phyloP scores from a whole-genome alignment of 2,113 vertebrate species.

The Nipponia nippon region DNA sequence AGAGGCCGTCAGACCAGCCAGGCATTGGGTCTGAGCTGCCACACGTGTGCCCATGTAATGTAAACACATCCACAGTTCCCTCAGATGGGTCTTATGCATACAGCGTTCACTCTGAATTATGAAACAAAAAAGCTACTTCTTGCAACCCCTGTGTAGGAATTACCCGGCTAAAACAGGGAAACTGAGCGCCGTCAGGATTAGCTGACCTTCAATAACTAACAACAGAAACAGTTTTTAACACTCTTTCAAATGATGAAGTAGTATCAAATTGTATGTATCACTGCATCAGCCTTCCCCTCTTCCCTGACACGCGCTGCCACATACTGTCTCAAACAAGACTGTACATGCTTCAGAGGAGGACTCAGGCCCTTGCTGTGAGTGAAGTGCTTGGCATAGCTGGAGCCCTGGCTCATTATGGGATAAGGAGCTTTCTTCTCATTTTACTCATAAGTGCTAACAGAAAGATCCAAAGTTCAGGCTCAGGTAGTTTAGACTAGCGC shows the following conservation, averaged over 20 bases:
- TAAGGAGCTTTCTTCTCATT: not conserved
- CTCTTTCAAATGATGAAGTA: not conserved
- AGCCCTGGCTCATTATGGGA: not conserved
- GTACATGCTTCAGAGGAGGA: not conserved
- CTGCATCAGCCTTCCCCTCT: not conserved
- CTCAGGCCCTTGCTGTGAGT: not conserved
- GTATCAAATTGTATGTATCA: not conserved
- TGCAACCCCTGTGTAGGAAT: not conserved
- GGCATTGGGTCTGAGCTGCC: not conserved
- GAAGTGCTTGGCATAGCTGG: not conserved
- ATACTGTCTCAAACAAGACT: not conserved
- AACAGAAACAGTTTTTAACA: not conserved
- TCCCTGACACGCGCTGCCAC: not conserved
- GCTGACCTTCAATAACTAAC: not conserved
- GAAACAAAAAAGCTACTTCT: not conserved
- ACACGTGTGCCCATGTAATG: accelerated
- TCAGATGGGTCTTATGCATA: not conserved
- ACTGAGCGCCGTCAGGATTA: not conserved
- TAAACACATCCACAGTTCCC: not conserved
- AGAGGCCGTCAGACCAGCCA: not conserved
- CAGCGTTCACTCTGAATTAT: not conserved
- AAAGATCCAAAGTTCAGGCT: not conserved
- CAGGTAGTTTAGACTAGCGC: not conserved
- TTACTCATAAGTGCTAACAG: not conserved
- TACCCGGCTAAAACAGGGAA: not conserved